A percentile compares a stretch with the other conserved stretches of the same genome.
These are phyloP conservation scores for Leuciscus idus DNA, from an alignment of 2,113 vertebrate species.

Conservation along the genomic window DNA sequence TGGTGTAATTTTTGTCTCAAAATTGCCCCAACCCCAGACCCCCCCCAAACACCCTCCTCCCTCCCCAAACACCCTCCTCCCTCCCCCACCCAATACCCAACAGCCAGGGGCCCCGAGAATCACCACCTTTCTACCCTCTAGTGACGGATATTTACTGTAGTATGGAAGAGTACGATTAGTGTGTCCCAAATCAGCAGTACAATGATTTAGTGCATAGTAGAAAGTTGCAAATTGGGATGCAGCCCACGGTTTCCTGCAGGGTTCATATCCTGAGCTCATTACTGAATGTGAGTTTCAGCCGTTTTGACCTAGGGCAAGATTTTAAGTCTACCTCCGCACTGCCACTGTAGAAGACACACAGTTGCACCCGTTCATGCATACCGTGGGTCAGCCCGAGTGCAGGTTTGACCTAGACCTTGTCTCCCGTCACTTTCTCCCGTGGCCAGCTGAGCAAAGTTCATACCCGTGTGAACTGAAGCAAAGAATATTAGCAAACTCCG, in stretches of 20 bases:
- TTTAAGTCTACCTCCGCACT: background rate
- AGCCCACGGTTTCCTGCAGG: background rate
- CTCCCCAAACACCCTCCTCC: no score
- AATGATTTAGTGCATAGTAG: background rate
- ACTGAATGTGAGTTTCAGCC: background rate
- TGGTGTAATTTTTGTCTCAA: no score
- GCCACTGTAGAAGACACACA: background rate
- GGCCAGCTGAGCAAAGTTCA: background rate
- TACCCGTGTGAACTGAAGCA: background rate
- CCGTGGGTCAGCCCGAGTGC: background rate
- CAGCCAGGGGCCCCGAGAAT: no score
- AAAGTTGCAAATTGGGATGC: background rate
- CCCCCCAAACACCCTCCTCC: no score
- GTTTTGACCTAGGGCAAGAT: background rate
- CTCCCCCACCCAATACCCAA: no score
- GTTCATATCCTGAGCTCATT: conserved; percentile 3
- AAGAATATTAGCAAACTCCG: background rate
- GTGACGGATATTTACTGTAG: no score
- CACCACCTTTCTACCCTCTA: no score
- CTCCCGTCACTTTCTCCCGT: background rate
- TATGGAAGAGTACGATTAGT: no score
- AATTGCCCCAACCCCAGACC: no score
- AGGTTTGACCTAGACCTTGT: background rate
- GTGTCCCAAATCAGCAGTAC: no score
- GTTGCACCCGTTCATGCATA: background rate